Percentiles rank a stretch among this genome's conserved stretches.
phyloP scores from a whole-genome alignment of 2,113 vertebrate species.

The Odontesthes bonariensis region DNA sequence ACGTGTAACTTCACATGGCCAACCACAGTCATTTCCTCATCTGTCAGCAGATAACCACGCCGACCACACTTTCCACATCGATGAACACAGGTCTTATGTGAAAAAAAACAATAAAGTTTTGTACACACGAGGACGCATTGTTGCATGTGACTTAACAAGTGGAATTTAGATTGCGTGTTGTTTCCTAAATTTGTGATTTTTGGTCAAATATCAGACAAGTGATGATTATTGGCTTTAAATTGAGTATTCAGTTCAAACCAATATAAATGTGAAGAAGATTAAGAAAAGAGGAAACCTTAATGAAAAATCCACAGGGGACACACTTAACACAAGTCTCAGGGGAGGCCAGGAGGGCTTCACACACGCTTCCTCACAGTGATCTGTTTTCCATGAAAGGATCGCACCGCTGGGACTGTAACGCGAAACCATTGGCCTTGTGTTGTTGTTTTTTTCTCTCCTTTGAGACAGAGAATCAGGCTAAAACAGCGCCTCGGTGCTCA shows the following conservation, averaged over 20 bases:
- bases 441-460: background rate
- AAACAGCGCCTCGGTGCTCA: background rate
- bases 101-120: background rate
- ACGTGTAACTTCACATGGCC: background rate
- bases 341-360: background rate
- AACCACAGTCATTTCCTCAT: background rate
- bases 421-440: conserved; percentile 4
- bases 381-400: conserved; percentile 25
- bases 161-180: background rate
- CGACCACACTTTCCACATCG: background rate
- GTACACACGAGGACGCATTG: background rate
- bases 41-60: background rate
- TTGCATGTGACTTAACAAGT: background rate
- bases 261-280: background rate
- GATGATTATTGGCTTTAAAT: background rate
- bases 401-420: conserved; percentile 12
- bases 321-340: conserved; percentile 14
- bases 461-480: conserved; percentile 1
- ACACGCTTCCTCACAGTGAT: background rate
- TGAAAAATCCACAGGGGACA: conserved; percentile 9
- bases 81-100: background rate
- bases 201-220: background rate
- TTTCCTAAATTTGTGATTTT: background rate
- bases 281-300: background rate
- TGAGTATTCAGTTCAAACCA: background rate